Base-by-base conservation (phyloP, 2,113 vertebrate species). In the Barnardius zonarius region DNA sequence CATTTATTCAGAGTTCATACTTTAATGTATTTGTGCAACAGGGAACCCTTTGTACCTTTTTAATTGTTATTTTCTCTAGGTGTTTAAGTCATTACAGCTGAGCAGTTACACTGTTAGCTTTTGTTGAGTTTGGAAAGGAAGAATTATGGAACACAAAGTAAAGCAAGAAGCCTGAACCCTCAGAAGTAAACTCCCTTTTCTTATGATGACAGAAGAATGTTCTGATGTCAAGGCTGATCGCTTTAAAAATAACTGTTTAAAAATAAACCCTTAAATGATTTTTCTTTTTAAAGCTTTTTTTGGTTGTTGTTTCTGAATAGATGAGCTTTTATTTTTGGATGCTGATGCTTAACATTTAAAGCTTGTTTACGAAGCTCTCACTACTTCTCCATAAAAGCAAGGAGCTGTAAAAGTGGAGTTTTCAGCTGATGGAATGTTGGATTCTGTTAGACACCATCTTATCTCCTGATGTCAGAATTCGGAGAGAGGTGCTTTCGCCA, bases 1-100 rank as follows among this genome's bases (percentile, higher is more conserved):
- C 64, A 95, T 96, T 95, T 96, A 93, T 93, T 95, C 95, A 86
- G 76, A 86, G 78, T 84, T 94, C 69, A 80, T 95, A 76, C 83
- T 94, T 93, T 82, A 86, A 92, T 95, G 66, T 92, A 82, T 96
- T 96, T 96, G 90, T 95, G 78, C 88, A 94, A 77, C 0, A 0
- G 68, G 74, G 13, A 96, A 54, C 39, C 62, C 54, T 96, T 93
- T 92, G 62, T 84, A 73, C 88, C 62, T 93, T 91, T 93, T 94
- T 95, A 96, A 96, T 96, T 96, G 88, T 94, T 95, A 66, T 94
- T 94, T 93, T 95, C 83, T 95, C 66, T 93, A 19, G 86, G 82
- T 86, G 57, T 94, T 96, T 92, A 95, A 96, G 62, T 92, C 95
- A 89, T 96, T 96, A 93, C 57, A 43, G 22, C 80, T 63, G 86